phyloP scores from a whole-genome alignment of 1,140 invertebrate species.

The Drosophila azteca region DNA sequence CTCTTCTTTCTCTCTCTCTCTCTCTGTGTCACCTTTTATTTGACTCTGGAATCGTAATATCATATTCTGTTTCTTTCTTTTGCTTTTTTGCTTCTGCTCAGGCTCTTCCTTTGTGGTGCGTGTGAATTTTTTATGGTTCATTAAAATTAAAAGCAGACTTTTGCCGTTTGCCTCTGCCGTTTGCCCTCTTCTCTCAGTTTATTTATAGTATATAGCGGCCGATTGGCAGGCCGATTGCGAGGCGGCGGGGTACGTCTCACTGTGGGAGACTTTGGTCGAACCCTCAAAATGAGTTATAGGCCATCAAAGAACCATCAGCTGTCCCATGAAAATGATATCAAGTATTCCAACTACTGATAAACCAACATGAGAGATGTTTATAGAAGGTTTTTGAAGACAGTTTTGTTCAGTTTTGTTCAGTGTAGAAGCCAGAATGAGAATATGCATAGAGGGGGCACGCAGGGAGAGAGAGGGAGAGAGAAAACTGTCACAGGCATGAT shows the following conservation, averaged over 20 bases:
- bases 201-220: slow-evolving; percentile 75
- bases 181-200: slow-evolving; percentile 24
- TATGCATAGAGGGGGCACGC: too few species aligned
- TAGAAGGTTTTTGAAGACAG: too few species aligned
- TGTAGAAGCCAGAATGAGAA: slow-evolving; percentile 13
- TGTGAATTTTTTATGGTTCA: slow-evolving; percentile 82
- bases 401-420: too few species aligned
- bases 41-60: slow-evolving; percentile 48
- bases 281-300: slow-evolving; percentile 1
- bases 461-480: slow-evolving; percentile 7
- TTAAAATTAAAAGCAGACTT: slow-evolving; percentile 75
- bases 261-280: slow-evolving; percentile 50
- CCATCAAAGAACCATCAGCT: too few species aligned
- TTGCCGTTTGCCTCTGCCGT: not conserved
- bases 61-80: slow-evolving; percentile 25
- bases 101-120: slow-evolving; percentile 44
- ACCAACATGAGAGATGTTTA: too few species aligned
- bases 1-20: not conserved
- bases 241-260: slow-evolving; percentile 6
- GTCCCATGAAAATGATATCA: too few species aligned
- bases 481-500: slow-evolving; percentile 62
- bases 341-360: too few species aligned
- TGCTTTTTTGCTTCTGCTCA: slow-evolving; percentile 13
- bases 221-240: slow-evolving; percentile 68
- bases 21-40: slow-evolving; percentile 46